Evolutionary conservation across 2,888 invertebrate species (phyloP), one percentile per base, ranked within the genome.

Genomic region (Melinaea marsaeus): DNA sequence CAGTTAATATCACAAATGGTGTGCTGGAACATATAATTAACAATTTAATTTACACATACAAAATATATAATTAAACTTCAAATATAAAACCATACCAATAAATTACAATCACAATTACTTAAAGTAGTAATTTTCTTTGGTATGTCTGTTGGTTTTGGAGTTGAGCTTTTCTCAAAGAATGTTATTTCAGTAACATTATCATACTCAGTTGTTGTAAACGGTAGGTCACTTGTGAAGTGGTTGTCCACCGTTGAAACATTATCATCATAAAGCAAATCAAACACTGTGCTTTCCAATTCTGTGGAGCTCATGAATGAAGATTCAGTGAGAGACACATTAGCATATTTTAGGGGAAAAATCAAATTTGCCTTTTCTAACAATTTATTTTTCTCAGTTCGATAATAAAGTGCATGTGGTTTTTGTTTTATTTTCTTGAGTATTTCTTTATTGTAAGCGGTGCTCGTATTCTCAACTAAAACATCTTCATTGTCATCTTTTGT

Each of bases 1-100:
- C 97, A 97, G 80, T 96, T 95, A 60, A 96, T 92, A 83, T 97
- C 96, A 84, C 97, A 97, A 47, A 89, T 85, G 72, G 90, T 85
- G 58, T 84, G 83, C 94, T 95, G 80, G 6, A 84, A 84, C 67
- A 57, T 64, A 67, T 47, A 68, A 61, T 42, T 60, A 45, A n/a
- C 9, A 13, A 3, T 6, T 56, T 1, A 61, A 13, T 13, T 33
- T 22, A 7, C 0, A 55, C 13, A 57, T 34, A 56, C 33, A 56
- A n/a, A 57, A 2, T 13, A 1, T 42, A 42, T 42, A 42, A 3
- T 55, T 35, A 35, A 55, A n/a, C 35, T 35, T 45, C 4, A 48
- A 42, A 11, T 51, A 32, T 9, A 32, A n/a, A 55, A 55, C 47
- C 81, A 72, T 74, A 89, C 90, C 82, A 88, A 69, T 68, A 90